Conservation (phyloP, 2,113 vertebrate genomes). For the Morone saxatilis region DNA sequence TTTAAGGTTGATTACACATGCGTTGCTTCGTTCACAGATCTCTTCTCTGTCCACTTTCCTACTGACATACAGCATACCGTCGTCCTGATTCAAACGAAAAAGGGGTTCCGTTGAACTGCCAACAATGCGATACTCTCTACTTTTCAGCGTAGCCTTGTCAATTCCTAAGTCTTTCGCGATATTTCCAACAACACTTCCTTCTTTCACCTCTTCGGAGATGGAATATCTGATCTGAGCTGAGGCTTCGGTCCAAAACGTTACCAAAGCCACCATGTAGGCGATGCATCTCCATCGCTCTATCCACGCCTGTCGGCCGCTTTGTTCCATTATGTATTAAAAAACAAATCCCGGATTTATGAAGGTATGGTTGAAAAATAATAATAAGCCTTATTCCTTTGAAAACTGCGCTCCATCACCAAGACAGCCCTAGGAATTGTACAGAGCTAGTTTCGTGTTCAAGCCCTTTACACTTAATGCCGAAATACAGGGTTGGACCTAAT, state of each 20-base stretch:
- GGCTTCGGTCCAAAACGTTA: slow-evolving; percentile 54
- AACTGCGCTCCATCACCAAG: neutral
- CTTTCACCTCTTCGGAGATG: slow-evolving; percentile 72
- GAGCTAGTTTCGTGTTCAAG: neutral
- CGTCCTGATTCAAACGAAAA: slow-evolving; percentile 68
- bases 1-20: slow-evolving; percentile 76
- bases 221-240: slow-evolving; percentile 76
- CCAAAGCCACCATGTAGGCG: slow-evolving; percentile 19
- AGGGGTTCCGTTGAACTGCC: slow-evolving; percentile 59
- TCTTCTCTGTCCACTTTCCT: slow-evolving; percentile 75
- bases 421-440: neutral
- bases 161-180: slow-evolving; percentile 77
- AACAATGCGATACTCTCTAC: slow-evolving; percentile 74
- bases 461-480: neutral
- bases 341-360: rapidly evolving
- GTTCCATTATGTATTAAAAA: slow-evolving; percentile 41
- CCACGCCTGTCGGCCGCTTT: slow-evolving; percentile 37
- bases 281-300: slow-evolving; percentile 37
- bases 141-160: slow-evolving; percentile 54
- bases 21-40: slow-evolving; percentile 62
- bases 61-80: slow-evolving; percentile 71
- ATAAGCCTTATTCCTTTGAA: neutral
- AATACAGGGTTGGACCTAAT: slow-evolving; percentile 17
- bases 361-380: neutral
- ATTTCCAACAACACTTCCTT: slow-evolving; percentile 74